Base-by-base conservation (phyloP, 2,888 invertebrate genomes). In the Dinocampus coccinellae region DNA sequence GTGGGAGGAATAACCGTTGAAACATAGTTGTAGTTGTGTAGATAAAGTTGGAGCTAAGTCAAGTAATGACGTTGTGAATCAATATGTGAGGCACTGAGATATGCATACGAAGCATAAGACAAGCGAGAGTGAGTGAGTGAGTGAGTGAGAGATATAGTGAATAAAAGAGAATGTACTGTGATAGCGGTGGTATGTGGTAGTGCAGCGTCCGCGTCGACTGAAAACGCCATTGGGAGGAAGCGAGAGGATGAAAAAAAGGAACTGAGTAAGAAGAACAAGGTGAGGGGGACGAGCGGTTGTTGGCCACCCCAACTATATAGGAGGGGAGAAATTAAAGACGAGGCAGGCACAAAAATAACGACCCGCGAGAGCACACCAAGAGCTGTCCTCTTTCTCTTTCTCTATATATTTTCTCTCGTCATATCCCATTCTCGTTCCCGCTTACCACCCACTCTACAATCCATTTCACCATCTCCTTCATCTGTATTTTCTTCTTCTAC, bases 311-410 rank as follows among this genome's bases (percentile, higher is more conserved):
- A 24, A 16, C 55, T 55, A 26, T 73, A 76, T 68, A 76, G 79
- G 81, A 80, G 84, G 85, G 83, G 82, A 84, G 83, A 85, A 84
- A 86, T 87, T 87, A 87, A 87, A 87, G 87, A 87, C 87, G 87
- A 86, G 85, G 85, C 86, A 85, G 85, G 86, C 87, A 87, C 87
- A 86, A 87, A 87, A 87, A 87, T 86, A 87, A 87, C 87, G 85
- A 85, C 85, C 85, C 84, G 81, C 81, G 75, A 79, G 75, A 79
- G 77, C 75, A 74, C 76, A 70, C 75, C 67, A 58, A 63, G 73
- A 63, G 69, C 72, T 61, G 70, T 66, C 66, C 53, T 73, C 63
- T 29, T 52, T 68, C 60, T 39, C 65, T 42, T 55, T 52, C 55
- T 53, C 57, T 42, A 22, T 34, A 36, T 33, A 52, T 36, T 58